Conservation (phyloP, 30 jellyfish, hydroid and myxozoan species). For the Turritopsis dohrnii region DNA sequence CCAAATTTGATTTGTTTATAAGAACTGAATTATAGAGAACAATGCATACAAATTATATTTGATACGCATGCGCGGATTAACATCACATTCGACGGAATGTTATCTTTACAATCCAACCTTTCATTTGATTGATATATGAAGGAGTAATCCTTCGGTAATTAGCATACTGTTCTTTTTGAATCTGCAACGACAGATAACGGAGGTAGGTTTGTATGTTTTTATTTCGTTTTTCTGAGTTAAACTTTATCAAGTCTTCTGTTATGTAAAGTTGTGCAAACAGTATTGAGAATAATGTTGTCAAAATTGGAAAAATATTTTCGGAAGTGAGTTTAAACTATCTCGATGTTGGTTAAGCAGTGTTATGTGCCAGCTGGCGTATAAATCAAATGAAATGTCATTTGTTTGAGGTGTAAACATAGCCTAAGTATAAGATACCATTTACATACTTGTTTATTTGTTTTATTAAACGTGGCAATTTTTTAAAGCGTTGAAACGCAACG, state of each 20-base stretch:
- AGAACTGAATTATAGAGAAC: not conserved
- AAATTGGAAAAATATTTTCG: no score
- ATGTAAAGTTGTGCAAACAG: no score
- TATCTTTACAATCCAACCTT: not conserved
- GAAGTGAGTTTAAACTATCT: no score
- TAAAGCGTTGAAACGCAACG: not conserved
- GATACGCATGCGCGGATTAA: not conserved
- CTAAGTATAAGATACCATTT: no score
- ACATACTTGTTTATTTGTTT: no score
- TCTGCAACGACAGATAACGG: not conserved
- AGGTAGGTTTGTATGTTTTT: not conserved
- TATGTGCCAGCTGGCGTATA: no score
- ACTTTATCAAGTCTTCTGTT: no score
- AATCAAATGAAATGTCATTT: no score
- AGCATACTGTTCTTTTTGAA: not conserved
- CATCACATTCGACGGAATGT: not conserved
- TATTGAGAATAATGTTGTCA: no score
- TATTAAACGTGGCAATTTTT: not conserved
- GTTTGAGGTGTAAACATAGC: no score
- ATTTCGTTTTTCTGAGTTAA: not conserved
- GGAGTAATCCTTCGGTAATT: not conserved
- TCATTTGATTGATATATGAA: not conserved
- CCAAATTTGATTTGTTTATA: not conserved
- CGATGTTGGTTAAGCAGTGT: no score
- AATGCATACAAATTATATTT: not conserved